A percentile compares a stretch with the other conserved stretches of the same genome.
Evolutionary conservation across 2,888 invertebrate species (phyloP).

Genomic region (Epinotia demarniana): DNA sequence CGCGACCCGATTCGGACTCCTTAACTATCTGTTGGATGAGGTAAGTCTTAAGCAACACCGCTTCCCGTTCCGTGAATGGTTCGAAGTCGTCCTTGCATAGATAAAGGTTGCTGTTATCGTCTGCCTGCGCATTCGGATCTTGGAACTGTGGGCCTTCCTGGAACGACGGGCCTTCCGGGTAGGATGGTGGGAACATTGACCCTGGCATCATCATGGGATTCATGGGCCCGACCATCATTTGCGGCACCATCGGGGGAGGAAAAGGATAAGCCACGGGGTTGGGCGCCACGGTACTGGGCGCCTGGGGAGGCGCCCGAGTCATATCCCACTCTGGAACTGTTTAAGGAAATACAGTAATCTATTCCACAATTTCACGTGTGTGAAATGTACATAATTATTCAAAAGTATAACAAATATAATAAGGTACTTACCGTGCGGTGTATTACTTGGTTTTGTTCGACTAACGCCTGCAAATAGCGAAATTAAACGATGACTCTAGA

Average conservation of each 20-base stretch:
- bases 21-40: conserved; percentile 65
- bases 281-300: background rate
- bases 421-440: conserved; percentile 49
- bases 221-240: conserved; percentile 46
- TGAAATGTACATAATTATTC: background rate
- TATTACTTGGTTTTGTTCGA: conserved; percentile 48
- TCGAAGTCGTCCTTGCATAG: conserved; percentile 75
- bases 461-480: conserved; percentile 51
- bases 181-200: conserved; percentile 35
- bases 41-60: conserved; percentile 63
- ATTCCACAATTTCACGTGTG: background rate
- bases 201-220: conserved; percentile 53
- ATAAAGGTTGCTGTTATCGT: conserved; percentile 59
- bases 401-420: background rate
- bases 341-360: conserved; percentile 31
- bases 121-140: conserved; percentile 28
- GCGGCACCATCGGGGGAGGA: conserved; percentile 35
- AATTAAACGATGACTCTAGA: conserved; percentile 24
- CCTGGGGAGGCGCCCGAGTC: conserved; percentile 42
- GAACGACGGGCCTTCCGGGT: background rate
- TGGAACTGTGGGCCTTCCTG: conserved; percentile 20
- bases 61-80: conserved; percentile 61
- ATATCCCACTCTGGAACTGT: conserved; percentile 68
- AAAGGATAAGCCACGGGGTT: conserved; percentile 14
- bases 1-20: conserved; percentile 57